These are phyloP conservation scores for Aethina tumida DNA, from an alignment of 1,140 invertebrate species.

Conservation along the genomic window DNA sequence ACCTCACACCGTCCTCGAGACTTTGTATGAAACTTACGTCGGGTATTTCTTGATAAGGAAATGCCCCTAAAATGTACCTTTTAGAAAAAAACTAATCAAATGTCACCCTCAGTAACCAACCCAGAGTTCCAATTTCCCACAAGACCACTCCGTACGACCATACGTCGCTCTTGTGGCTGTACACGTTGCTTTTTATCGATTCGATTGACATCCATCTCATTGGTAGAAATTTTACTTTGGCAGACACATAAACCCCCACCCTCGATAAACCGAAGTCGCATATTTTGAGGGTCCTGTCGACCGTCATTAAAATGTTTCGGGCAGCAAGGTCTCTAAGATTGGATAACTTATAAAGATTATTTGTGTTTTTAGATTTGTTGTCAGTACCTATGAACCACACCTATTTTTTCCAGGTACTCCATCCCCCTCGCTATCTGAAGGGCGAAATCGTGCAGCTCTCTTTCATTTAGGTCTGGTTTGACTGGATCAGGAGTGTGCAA, in stretches of 20 bases:
- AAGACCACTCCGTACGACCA: constrained; percentile 74
- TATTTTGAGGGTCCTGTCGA: constrained; percentile 59
- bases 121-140: constrained; percentile 78
- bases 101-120: too few relatives aligned
- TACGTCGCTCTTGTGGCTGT: constrained; percentile 67
- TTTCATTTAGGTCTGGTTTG: constrained; percentile 41
- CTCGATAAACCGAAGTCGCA: constrained; percentile 70
- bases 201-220: constrained; percentile 73
- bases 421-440: constrained; percentile 62
- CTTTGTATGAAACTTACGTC: constrained; percentile 46
- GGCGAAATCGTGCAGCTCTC: constrained; percentile 53
- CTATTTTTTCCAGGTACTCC: constrained; percentile 53
- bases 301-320: constrained; percentile 61
- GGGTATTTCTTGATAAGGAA: constrained; percentile 58
- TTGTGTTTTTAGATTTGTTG: too few relatives aligned
- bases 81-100: too few relatives aligned
- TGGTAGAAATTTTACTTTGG: constrained; percentile 47
- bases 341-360: too few relatives aligned
- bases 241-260: constrained; percentile 54
- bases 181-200: constrained; percentile 57
- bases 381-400: constrained; percentile 59
- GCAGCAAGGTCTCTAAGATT: constrained; percentile 64
- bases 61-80: too few relatives aligned
- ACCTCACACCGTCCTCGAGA: constrained; percentile 43
- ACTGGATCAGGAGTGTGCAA: constrained; percentile 9